These are phyloP conservation scores for Indri indri DNA, from an alignment of 2,113 vertebrate species.

Conservation along the genomic window DNA sequence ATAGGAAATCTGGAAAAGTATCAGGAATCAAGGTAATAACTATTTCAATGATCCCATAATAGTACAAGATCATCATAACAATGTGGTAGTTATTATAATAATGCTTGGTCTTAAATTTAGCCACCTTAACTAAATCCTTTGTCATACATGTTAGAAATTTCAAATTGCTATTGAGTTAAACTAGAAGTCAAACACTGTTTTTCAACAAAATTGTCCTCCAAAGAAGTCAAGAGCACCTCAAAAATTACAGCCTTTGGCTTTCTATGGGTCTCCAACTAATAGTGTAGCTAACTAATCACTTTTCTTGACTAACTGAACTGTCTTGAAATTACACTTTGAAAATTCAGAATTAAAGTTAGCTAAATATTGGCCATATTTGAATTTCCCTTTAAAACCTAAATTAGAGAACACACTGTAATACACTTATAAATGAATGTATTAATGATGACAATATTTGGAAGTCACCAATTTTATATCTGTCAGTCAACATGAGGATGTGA, in stretches of 20 bases:
- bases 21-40: not conserved
- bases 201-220: not conserved
- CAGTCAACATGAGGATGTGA: not conserved
- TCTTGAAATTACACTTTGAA: not conserved
- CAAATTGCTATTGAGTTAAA: not conserved
- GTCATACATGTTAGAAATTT: not conserved
- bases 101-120: not conserved
- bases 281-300: not conserved
- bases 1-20: not conserved
- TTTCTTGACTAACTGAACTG: not conserved
- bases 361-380: not conserved
- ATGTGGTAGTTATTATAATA: not conserved
- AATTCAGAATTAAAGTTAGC: not conserved
- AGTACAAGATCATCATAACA: not conserved
- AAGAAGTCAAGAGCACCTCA: not conserved
- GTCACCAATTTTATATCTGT: not conserved
- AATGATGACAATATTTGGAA: not conserved
- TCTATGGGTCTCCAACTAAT: not conserved
- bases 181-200: not conserved
- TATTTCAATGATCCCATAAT: not conserved
- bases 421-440: not conserved
- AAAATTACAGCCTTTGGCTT: not conserved
- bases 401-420: not conserved
- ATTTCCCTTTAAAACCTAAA: not conserved
- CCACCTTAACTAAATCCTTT: not conserved